Conservation (phyloP, 2,888 invertebrate species). For the Scaptomyza reducta region DNA sequence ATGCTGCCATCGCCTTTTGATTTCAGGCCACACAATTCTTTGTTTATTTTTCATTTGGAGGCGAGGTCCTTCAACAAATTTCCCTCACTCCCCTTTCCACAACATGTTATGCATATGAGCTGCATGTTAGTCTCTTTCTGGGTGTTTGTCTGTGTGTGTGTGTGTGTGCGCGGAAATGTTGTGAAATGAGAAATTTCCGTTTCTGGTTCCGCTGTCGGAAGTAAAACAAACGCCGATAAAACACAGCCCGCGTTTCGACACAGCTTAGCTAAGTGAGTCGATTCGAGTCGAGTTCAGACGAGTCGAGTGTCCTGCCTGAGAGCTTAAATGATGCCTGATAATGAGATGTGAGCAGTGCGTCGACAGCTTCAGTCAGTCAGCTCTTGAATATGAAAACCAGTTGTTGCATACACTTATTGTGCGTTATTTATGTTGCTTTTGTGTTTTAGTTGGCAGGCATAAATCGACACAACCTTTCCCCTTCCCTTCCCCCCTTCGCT, state of each 20-base stretch:
- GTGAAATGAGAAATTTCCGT: slow-evolving; percentile 79
- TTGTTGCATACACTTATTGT: slow-evolving; percentile 66
- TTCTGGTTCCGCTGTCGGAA: slow-evolving; percentile 78
- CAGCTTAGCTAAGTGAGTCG: slow-evolving; percentile 33
- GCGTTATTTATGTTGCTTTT: slow-evolving; percentile 63
- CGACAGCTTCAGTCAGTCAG: slow-evolving; percentile 13
- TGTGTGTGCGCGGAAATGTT: slow-evolving; percentile 67
- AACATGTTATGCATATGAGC: slow-evolving; percentile 66
- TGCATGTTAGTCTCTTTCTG: slow-evolving; percentile 35
- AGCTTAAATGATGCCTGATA: slow-evolving; percentile 67
- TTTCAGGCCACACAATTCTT: slow-evolving; percentile 57
- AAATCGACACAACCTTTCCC: slow-evolving; percentile 40
- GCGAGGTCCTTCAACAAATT: slow-evolving; percentile 25
- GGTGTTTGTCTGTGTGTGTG: slow-evolving; percentile 16
- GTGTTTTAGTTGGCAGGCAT: slow-evolving; percentile 48
- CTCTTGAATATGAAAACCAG: slow-evolving; percentile 62
- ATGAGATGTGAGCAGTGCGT: slow-evolving; percentile 47
- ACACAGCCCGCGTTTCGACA: slow-evolving; percentile 38
- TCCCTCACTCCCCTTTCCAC: slow-evolving; percentile 1
- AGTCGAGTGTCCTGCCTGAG: slow-evolving; percentile 28
- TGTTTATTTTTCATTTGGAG: slow-evolving; percentile 66
- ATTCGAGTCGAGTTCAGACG: slow-evolving; percentile 30
- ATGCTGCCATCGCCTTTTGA: slow-evolving; percentile 62
- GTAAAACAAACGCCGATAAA: slow-evolving; percentile 78
- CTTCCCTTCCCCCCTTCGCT: neutral